Percentiles rank a stretch among this genome's conserved stretches.
Evolutionary conservation across 2,113 vertebrate species (phyloP).

Genomic region (Nicator chloris): DNA sequence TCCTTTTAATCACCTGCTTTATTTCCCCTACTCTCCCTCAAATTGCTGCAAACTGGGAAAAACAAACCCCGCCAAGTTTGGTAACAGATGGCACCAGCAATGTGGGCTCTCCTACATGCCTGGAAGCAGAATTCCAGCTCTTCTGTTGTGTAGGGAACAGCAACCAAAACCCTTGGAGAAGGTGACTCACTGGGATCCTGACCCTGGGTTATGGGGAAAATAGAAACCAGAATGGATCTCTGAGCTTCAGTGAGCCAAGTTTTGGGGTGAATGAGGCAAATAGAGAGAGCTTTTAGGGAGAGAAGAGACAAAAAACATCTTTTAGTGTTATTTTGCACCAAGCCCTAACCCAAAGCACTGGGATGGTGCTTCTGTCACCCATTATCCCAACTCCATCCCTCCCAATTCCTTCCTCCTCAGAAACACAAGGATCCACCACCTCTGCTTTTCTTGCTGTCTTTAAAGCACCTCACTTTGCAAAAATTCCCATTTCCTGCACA

Average conservation of each 20-base stretch:
- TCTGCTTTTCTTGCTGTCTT: background rate
- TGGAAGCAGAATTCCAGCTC: background rate
- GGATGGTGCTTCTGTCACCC: background rate
- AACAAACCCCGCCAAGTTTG: background rate
- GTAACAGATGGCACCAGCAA: background rate
- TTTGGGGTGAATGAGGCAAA: background rate
- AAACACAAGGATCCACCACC: background rate
- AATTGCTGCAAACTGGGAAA: background rate
- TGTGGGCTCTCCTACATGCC: background rate
- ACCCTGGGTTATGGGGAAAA: background rate
- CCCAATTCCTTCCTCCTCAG: background rate
- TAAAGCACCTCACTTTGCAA: background rate
- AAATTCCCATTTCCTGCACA: background rate
- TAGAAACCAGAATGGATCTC: accelerated
- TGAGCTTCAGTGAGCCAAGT: background rate
- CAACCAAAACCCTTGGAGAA: background rate
- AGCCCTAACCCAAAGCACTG: background rate
- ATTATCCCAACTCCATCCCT: background rate
- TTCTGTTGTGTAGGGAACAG: background rate
- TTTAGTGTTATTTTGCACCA: background rate
- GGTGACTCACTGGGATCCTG: background rate
- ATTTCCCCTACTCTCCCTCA: background rate
- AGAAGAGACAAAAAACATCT: background rate
- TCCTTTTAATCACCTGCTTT: background rate
- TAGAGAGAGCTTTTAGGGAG: background rate